Evolutionary conservation across 2,888 invertebrate genomes (phyloP).

Genomic region (Tiliacea citrago): DNA sequence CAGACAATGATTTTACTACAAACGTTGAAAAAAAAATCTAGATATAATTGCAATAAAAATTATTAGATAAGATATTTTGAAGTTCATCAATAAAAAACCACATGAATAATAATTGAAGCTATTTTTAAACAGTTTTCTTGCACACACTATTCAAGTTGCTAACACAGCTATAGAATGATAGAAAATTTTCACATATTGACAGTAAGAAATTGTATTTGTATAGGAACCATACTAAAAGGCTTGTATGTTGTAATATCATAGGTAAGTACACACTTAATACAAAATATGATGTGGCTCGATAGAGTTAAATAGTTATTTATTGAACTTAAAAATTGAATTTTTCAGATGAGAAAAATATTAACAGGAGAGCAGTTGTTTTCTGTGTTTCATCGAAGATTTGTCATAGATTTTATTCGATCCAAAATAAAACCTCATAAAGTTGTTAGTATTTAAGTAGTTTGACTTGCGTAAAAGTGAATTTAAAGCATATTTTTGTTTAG

Average conservation of each 20-base stretch:
- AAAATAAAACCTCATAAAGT: not conserved
- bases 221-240: conserved; percentile 75
- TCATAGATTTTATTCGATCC: not conserved
- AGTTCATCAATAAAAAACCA: conserved; percentile 1
- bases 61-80: not conserved
- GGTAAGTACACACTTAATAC: conserved; percentile 55
- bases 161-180: conserved; percentile 50
- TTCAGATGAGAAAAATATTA: not conserved
- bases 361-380: not conserved
- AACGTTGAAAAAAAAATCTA: not conserved
- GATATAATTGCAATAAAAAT: conserved; percentile 1
- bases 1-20: not conserved
- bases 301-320: conserved; percentile 15
- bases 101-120: conserved; percentile 12
- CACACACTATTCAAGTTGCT: conserved; percentile 30
- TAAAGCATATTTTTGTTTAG: no score
- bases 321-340: conserved; percentile 18
- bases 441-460: no score
- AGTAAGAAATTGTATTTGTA: conserved; percentile 66
- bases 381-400: not conserved
- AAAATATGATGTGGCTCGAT: conserved; percentile 59
- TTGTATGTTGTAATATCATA: conserved; percentile 52
- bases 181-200: conserved; percentile 54
- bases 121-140: conserved; percentile 14
- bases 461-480: not conserved